phyloP scores from a whole-genome alignment of 1,140 invertebrate species.

The Ceratoteleas bidentatus region DNA sequence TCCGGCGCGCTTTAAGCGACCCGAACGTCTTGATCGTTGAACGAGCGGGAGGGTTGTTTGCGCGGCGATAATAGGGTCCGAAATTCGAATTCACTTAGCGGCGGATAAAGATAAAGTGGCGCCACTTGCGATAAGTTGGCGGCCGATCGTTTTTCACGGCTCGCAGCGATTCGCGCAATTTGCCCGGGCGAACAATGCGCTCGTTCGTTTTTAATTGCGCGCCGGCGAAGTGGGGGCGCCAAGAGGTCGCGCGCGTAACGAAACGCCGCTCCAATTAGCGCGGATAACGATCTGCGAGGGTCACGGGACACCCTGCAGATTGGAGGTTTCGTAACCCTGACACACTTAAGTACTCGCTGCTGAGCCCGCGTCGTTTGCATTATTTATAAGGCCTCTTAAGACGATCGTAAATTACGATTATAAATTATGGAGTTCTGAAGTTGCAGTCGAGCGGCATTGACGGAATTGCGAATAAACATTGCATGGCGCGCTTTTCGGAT shows the following conservation, averaged over 20 bases:
- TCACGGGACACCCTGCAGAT: conserved; percentile 31
- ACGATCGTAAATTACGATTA: conserved; percentile 35
- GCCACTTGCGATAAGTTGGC: background rate
- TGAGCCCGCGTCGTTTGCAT: conserved; percentile 69
- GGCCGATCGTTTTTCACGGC: conserved; percentile 26
- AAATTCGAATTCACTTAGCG: too few species aligned
- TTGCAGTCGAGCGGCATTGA: conserved; percentile 8
- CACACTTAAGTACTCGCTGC: conserved; percentile 73
- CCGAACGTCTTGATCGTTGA: too few species aligned
- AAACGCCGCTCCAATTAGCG: conserved; percentile 66
- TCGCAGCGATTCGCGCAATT: conserved; percentile 23
- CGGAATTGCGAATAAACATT: conserved; percentile 21
- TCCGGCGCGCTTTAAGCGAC: too few species aligned
- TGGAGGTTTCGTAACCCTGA: conserved; percentile 74
- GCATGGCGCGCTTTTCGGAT: background rate
- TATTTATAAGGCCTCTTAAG: conserved; percentile 75
- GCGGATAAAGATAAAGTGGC: background rate
- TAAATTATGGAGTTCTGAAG: conserved; percentile 27
- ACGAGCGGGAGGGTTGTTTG: too few species aligned
- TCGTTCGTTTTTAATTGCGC: conserved; percentile 47
- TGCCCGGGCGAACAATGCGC: conserved; percentile 10
- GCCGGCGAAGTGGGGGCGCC: conserved; percentile 12
- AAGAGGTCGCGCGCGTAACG: conserved; percentile 30
- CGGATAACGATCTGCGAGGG: conserved; percentile 64
- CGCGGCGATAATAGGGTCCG: too few species aligned